These are phyloP conservation scores for Hormaphis cornu DNA, from an alignment of 1,140 invertebrate species.

Conservation along the genomic window DNA sequence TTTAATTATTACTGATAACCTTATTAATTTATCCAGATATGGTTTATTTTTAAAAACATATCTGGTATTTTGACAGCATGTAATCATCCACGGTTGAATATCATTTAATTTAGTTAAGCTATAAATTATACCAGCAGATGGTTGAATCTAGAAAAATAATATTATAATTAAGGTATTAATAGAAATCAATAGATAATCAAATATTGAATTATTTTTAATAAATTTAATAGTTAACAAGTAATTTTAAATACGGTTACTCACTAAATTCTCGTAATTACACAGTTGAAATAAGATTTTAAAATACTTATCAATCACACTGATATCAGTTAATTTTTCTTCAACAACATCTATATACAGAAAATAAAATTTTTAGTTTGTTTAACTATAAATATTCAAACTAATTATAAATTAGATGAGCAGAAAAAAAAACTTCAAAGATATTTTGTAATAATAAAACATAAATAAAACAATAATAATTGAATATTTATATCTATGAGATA, in stretches of 20 bases:
- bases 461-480: no score
- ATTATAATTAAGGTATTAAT: background rate
- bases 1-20: background rate
- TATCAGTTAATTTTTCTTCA: constrained; percentile 28
- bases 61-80: background rate
- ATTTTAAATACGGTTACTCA: background rate
- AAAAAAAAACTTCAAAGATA: no score
- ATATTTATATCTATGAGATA: no score
- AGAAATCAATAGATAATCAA: background rate
- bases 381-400: background rate
- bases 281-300: constrained; percentile 8
- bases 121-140: constrained; percentile 14
- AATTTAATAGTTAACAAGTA: background rate
- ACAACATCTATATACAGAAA: background rate
- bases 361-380: background rate
- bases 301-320: constrained; percentile 11
- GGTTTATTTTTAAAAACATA: background rate
- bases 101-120: constrained; percentile 1
- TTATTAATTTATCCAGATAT: background rate
- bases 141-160: background rate
- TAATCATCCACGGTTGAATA: constrained; percentile 9
- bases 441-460: no score
- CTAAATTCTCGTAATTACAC: background rate
- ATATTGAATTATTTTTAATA: no score
- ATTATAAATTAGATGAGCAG: background rate